phyloP scores from a whole-genome alignment of 2,888 invertebrate genomes.

The Iselma pallidipennis region DNA sequence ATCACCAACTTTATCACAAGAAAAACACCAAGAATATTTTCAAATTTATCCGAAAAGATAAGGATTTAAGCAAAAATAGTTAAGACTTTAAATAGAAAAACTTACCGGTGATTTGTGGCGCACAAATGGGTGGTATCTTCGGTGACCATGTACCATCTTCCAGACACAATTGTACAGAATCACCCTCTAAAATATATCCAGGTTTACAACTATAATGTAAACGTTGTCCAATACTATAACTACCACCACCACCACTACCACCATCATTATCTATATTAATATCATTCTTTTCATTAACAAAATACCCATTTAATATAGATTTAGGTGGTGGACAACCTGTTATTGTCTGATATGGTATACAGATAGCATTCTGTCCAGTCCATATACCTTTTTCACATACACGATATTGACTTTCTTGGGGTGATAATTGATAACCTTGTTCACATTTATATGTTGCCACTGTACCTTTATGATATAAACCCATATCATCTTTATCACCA shows the following conservation, averaged over 20 bases:
- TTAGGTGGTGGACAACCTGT: conserved; percentile 45
- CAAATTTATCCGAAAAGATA: background rate
- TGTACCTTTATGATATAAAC: conserved; percentile 47
- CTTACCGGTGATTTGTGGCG: conserved; percentile 1
- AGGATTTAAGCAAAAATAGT: background rate
- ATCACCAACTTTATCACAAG: background rate
- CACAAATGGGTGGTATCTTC: conserved; percentile 45
- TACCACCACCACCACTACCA: conserved; percentile 27
- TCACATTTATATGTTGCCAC: conserved; percentile 49
- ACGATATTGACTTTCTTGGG: conserved; percentile 47
- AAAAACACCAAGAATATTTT: background rate
- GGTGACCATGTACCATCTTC: conserved; percentile 53
- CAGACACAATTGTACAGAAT: conserved; percentile 47
- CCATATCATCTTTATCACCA: conserved; percentile 38
- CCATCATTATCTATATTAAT: conserved; percentile 34
- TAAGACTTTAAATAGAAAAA: background rate
- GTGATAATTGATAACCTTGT: conserved; percentile 45
- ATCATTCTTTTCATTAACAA: conserved; percentile 42
- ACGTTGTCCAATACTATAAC: conserved; percentile 43
- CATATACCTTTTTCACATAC: conserved; percentile 54
- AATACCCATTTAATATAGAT: conserved; percentile 49
- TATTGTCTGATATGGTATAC: conserved; percentile 38
- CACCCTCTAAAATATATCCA: conserved; percentile 48
- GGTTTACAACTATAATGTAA: conserved; percentile 51
- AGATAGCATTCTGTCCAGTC: conserved; percentile 50